Evolutionary conservation across 2,113 vertebrate genomes (phyloP).

Genomic region (Xyliphius kryptos): DNA sequence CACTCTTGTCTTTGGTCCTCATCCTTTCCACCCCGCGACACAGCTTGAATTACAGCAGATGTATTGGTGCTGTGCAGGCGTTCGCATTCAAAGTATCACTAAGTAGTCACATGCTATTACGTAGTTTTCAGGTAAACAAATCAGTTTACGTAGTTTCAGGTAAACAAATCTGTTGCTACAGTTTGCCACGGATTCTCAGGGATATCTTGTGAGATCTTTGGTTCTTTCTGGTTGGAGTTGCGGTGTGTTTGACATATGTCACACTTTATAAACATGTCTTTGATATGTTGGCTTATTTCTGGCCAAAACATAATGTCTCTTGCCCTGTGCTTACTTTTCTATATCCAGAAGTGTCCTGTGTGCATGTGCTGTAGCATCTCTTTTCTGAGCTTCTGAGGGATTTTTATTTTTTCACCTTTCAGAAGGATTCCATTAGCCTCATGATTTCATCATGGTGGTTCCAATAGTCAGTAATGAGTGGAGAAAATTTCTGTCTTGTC

Average conservation of each 20-base stretch:
- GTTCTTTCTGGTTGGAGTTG: constrained; percentile 5
- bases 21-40: too few relatives aligned
- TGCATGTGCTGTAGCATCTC: constrained; percentile 6
- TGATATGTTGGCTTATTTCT: constrained; percentile 16
- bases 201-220: neutral
- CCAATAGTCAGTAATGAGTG: constrained; percentile 3
- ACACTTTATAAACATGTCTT: neutral
- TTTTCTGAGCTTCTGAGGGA: neutral
- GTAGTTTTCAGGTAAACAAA: too few relatives aligned
- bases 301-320: constrained; percentile 24
- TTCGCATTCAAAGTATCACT: constrained; percentile 1
- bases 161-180: constrained; percentile 11
- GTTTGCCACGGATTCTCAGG: constrained; percentile 17
- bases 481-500: neutral
- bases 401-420: constrained; percentile 14
- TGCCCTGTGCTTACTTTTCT: constrained; percentile 15
- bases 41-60: neutral
- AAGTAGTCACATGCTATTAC: too few relatives aligned
- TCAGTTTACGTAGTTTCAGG: too few relatives aligned
- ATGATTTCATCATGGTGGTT: constrained; percentile 8
- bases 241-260: constrained; percentile 7
- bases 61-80: neutral
- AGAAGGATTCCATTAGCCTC: neutral
- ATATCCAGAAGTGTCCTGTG: constrained; percentile 5
- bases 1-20: too few relatives aligned